Conservation (phyloP, 2,797 vertebrate genomes). For the Halcyon chelicuti region DNA sequence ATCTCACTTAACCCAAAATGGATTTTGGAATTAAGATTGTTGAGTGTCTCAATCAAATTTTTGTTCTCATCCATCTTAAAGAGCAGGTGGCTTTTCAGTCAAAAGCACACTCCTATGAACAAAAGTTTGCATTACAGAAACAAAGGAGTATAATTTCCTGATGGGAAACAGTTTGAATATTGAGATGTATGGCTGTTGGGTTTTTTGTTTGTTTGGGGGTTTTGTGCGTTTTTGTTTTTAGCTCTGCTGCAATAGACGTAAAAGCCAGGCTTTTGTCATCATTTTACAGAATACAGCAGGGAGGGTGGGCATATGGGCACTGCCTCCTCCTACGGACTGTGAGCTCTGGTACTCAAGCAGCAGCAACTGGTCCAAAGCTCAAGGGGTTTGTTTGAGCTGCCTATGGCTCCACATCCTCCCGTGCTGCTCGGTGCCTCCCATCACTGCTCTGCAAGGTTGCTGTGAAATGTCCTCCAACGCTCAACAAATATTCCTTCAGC, state of each 20-base stretch:
- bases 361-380: background rate
- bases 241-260: background rate
- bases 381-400: background rate
- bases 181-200: rapidly evolving
- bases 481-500: background rate
- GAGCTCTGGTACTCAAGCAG: background rate
- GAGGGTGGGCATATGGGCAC: background rate
- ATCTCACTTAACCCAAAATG: background rate
- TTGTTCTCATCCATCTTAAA: background rate
- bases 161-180: background rate
- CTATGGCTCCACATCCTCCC: rapidly evolving
- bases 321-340: background rate
- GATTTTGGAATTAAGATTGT: background rate
- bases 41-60: background rate
- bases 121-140: background rate
- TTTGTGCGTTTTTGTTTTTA: background rate
- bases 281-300: background rate
- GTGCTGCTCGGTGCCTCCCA: background rate
- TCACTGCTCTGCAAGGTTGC: background rate
- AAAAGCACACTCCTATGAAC: background rate
- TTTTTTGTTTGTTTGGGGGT: background rate
- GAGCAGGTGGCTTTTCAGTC: background rate
- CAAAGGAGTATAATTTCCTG: background rate
- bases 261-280: background rate
- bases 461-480: background rate